phyloP scores from a whole-genome alignment of 2,888 invertebrate genomes.

The Catotricha subobsoleta region DNA sequence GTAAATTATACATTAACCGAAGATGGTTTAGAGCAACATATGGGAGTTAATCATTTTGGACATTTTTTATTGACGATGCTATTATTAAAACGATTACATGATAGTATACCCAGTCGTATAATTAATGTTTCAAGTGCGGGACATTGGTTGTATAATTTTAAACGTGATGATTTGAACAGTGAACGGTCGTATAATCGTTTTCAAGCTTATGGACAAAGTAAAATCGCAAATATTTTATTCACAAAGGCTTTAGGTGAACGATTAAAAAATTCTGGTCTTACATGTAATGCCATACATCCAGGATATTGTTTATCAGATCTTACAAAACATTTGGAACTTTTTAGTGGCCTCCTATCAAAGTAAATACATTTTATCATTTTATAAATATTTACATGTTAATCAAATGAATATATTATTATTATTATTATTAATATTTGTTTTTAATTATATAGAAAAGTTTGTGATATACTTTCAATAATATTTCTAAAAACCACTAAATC shows the following conservation, averaged over 20 bases:
- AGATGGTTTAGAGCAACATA: not conserved
- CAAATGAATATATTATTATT: too few species aligned
- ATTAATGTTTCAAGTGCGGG: not conserved
- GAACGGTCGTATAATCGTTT: slow-evolving; percentile 34
- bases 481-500: not conserved
- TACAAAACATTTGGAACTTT: too few species aligned
- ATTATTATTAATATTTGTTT: too few species aligned
- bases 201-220: slow-evolving; percentile 48
- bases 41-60: slow-evolving; percentile 33
- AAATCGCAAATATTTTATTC: slow-evolving; percentile 53
- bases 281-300: not conserved
- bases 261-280: slow-evolving; percentile 29
- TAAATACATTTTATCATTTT: too few species aligned
- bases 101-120: slow-evolving; percentile 40
- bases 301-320: too few species aligned
- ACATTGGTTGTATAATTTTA: not conserved
- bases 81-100: slow-evolving; percentile 29
- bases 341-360: too few species aligned
- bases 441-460: too few species aligned
- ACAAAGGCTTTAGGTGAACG: slow-evolving; percentile 40
- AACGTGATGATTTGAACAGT: not conserved
- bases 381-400: too few species aligned
- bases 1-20: not conserved
- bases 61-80: slow-evolving; percentile 36
- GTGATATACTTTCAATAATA: too few species aligned